Conservation (phyloP, 2,113 vertebrate genomes). For the Bos indicus region DNA sequence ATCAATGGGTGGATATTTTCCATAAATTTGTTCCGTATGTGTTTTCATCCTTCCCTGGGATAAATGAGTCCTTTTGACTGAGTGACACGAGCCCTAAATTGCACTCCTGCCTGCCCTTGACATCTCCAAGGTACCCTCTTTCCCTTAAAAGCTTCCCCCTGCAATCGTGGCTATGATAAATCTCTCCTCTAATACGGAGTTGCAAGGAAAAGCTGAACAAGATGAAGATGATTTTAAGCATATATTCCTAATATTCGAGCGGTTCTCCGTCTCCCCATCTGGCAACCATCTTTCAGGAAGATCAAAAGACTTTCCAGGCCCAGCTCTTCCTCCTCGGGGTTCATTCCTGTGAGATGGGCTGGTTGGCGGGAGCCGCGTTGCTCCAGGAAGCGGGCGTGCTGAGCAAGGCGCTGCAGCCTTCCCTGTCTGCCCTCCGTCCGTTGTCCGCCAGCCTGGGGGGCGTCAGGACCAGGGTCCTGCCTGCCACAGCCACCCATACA, state of each 20-base stretch:
- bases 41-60: neutral
- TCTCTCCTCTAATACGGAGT: neutral
- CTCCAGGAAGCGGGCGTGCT: rapidly evolving
- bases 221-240: neutral
- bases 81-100: neutral
- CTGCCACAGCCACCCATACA: rapidly evolving
- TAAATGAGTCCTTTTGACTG: neutral
- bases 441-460: neutral
- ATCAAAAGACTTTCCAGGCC: neutral
- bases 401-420: rapidly evolving
- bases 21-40: neutral
- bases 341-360: neutral
- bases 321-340: neutral
- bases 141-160: neutral
- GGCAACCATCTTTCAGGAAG: slow-evolving; percentile 35
- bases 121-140: neutral
- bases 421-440: neutral
- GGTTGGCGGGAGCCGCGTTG: neutral
- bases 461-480: neutral
- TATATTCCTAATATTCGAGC: too few species aligned
- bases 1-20: neutral
- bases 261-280: slow-evolving; percentile 34
- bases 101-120: neutral
- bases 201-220: slow-evolving; percentile 41
- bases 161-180: neutral